phyloP scores from a whole-genome alignment of 2,113 vertebrate species.

The Dolichallabes microphthalmus region DNA sequence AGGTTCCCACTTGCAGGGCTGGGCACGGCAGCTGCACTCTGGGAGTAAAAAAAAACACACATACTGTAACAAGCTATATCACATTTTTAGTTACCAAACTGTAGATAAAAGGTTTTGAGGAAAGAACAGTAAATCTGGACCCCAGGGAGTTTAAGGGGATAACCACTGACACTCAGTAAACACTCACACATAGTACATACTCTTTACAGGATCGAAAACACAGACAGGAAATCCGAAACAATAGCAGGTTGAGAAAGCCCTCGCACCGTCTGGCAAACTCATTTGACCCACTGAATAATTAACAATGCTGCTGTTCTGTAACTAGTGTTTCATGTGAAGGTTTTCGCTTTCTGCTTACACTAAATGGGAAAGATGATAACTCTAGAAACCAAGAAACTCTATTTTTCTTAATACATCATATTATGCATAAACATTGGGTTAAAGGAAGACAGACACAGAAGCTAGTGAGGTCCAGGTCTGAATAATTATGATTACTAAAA shows the following conservation, averaged over 20 bases:
- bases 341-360: slow-evolving; percentile 22
- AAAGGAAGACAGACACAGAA: neutral
- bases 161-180: slow-evolving; percentile 35
- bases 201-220: neutral
- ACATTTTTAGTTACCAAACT: neutral
- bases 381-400: neutral
- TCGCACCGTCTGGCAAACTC: slow-evolving; percentile 62
- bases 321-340: slow-evolving; percentile 32
- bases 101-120: neutral
- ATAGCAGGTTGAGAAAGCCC: slow-evolving; percentile 54
- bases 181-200: neutral
- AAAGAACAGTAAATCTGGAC: neutral
- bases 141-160: neutral
- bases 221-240: slow-evolving; percentile 60
- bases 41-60: slow-evolving; percentile 55
- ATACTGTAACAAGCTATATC: neutral
- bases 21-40: slow-evolving; percentile 96
- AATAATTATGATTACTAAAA: neutral
- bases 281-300: slow-evolving; percentile 70
- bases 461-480: neutral
- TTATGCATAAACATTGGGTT: neutral
- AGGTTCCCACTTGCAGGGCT: slow-evolving; percentile 95
- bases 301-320: slow-evolving; percentile 48
- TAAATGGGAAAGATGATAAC: neutral
- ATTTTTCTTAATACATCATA: neutral